These are phyloP conservation scores for Colletes collaris DNA, from an alignment of 2,888 invertebrate genomes.

Conservation along the genomic window DNA sequence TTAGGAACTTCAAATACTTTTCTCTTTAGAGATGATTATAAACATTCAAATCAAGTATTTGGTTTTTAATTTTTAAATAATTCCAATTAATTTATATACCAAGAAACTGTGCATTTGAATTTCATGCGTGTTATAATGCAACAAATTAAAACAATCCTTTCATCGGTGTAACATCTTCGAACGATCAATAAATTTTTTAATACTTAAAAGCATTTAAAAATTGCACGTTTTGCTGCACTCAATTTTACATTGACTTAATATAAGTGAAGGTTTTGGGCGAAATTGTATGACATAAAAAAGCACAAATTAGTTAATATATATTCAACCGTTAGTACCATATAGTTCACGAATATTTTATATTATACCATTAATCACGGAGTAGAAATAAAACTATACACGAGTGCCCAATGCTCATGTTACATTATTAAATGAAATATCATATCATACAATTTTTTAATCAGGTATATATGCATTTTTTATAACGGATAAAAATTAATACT, in stretches of 20 bases:
- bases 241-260: conserved; percentile 65
- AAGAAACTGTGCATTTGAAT: conserved; percentile 13
- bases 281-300: conserved; percentile 52
- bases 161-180: not conserved
- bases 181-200: conserved; percentile 3
- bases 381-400: not conserved
- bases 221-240: conserved; percentile 36
- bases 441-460: conserved; percentile 61
- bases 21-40: not conserved
- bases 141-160: not conserved
- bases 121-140: not conserved
- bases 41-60: not conserved
- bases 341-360: not conserved
- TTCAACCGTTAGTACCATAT: not conserved
- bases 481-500: conserved; percentile 65
- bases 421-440: conserved; percentile 18
- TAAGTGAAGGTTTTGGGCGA: conserved; percentile 34
- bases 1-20: conserved; percentile 21
- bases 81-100: not conserved
- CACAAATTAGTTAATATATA: conserved; percentile 1
- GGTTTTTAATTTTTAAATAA: not conserved
- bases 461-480: conserved; percentile 14
- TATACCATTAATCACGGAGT: conserved; percentile 1
- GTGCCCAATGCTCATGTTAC: not conserved
- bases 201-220: conserved; percentile 25